Conservation (phyloP, 2,113 vertebrate species). For the Anarhynchus alexandrinus region DNA sequence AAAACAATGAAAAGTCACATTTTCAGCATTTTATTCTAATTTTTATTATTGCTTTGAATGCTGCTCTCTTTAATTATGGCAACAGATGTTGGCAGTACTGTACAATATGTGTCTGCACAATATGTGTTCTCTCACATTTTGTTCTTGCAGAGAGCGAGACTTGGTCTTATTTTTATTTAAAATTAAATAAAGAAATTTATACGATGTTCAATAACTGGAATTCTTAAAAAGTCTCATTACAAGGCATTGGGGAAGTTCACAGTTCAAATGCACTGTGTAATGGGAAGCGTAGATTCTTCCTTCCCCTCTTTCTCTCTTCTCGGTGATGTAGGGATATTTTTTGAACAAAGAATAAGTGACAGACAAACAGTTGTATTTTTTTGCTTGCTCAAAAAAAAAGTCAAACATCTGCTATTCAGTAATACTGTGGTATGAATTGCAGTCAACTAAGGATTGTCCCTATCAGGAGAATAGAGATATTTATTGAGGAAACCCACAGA, state of each 20-base stretch:
- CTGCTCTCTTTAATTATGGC: not conserved
- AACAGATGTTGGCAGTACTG: conserved; percentile 35
- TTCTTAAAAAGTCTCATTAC: not conserved
- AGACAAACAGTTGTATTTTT: not conserved
- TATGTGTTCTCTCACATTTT: conserved; percentile 36
- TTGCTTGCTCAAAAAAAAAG: not conserved
- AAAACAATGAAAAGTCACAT: not conserved
- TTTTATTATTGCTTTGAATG: not conserved
- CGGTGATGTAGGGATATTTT: not conserved
- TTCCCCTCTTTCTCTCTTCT: not conserved
- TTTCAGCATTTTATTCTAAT: not conserved
- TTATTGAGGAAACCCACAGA: not conserved
- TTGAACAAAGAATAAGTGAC: not conserved
- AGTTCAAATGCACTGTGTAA: not conserved
- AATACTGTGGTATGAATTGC: not conserved
- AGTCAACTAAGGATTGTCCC: not conserved
- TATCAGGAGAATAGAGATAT: not conserved
- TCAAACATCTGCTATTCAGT: not conserved
- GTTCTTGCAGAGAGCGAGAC: not conserved
- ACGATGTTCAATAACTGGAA: not conserved
- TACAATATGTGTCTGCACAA: conserved; percentile 20
- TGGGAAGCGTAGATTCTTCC: not conserved
- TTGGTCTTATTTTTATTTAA: conserved; percentile 10
- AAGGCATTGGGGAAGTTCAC: not conserved
- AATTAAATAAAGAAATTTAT: not conserved